A percentile compares a stretch with the other conserved stretches of the same genome.
Conservation (phyloP, 2,888 invertebrate genomes). For the Platycheirus rosarum region DNA sequence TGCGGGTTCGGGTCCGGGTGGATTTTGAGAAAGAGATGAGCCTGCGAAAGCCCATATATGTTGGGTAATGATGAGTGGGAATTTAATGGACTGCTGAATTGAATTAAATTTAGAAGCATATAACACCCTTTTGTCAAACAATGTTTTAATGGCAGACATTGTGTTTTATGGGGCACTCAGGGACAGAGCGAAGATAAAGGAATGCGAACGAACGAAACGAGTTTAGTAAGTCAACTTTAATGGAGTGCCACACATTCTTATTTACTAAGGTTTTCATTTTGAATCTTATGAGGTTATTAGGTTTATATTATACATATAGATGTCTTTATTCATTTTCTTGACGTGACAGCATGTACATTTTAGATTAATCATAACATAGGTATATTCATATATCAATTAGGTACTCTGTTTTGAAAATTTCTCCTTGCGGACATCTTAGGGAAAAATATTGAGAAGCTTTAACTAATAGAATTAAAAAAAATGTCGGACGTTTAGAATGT, state of each 20-base stretch:
- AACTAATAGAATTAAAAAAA: no score
- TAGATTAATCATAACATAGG: neutral
- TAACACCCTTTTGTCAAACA: conserved; percentile 39
- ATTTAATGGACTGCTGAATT: conserved; percentile 62
- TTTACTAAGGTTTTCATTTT: conserved; percentile 19
- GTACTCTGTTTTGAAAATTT: no score
- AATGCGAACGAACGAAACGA: conserved; percentile 9
- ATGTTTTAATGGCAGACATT: conserved; percentile 47
- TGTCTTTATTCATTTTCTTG: conserved; percentile 7
- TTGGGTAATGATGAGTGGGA: conserved; percentile 48
- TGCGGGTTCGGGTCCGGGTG: conserved; percentile 29
- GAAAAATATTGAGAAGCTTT: no score
- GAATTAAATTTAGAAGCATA: conserved; percentile 53
- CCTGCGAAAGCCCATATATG: conserved; percentile 3
- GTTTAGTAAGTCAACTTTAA: conserved; percentile 33
- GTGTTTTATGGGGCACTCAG: conserved; percentile 39
- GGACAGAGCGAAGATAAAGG: conserved; percentile 11
- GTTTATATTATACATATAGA: neutral
- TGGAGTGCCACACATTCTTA: conserved; percentile 7
- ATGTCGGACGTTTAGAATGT: no score
- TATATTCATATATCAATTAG: no score
- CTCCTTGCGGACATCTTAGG: no score
- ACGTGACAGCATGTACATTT: conserved; percentile 18
- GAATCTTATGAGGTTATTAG: conserved; percentile 2
- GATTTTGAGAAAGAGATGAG: conserved; percentile 9